phyloP scores from a whole-genome alignment of 2,888 invertebrate species.

The Lasioglossum figueresi region DNA sequence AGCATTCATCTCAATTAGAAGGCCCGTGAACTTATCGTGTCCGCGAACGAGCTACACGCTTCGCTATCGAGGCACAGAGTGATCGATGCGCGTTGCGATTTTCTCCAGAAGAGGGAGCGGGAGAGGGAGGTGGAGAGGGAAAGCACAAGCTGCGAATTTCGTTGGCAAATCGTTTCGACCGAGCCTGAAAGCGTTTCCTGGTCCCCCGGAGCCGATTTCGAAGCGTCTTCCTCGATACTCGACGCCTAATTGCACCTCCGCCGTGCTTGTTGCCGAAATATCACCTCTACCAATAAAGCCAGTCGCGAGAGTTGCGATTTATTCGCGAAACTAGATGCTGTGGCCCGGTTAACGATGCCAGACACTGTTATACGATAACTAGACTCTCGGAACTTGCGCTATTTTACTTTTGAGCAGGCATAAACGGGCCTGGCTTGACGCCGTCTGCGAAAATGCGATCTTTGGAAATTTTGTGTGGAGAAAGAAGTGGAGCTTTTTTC shows the following conservation, averaged over 20 bases:
- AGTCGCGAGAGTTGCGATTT: neutral
- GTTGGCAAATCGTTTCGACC: slow-evolving; percentile 2
- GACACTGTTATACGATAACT: neutral
- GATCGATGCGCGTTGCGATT: slow-evolving; percentile 44
- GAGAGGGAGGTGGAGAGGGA: neutral
- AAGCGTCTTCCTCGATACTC: neutral
- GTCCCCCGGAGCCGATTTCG: neutral
- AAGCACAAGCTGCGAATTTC: neutral
- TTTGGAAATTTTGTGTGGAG: neutral
- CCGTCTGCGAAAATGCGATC: neutral
- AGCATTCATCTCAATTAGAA: slow-evolving; percentile 62
- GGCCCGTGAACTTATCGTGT: slow-evolving; percentile 50
- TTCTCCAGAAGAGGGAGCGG: neutral
- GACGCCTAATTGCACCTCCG: neutral
- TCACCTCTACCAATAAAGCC: slow-evolving; percentile 1
- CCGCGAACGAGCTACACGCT: slow-evolving; percentile 10
- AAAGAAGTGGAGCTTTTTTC: neutral
- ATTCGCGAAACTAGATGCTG: slow-evolving; percentile 1
- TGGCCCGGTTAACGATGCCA: neutral
- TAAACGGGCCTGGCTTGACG: neutral
- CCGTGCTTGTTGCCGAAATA: neutral
- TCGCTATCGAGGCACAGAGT: slow-evolving; percentile 45
- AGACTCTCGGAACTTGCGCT: neutral
- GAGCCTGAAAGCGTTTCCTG: slow-evolving; percentile 22
- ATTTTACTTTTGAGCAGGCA: neutral